These are phyloP conservation scores for Kuschelorhynchus macadamiae DNA, from an alignment of 2,888 invertebrate genomes.

Conservation along the genomic window DNA sequence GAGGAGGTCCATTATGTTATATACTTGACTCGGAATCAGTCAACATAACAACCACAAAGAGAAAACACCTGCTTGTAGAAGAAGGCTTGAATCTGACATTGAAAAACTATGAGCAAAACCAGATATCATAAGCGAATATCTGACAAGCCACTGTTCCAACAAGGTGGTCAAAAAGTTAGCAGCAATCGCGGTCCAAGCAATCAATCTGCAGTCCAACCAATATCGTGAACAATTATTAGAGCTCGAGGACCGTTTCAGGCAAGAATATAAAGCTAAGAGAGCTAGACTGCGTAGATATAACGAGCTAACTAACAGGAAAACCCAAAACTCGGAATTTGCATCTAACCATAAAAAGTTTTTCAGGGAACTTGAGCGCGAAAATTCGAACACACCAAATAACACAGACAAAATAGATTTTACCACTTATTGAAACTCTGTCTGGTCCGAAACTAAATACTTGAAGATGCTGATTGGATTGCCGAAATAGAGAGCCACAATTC, in stretches of 20 bases:
- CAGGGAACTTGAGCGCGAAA: too few relatives aligned
- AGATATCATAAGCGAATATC: not conserved
- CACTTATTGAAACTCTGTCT: too few relatives aligned
- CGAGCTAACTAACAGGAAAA: too few relatives aligned
- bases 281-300: conserved; percentile 3
- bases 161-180: not conserved
- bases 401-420: too few relatives aligned
- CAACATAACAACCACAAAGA: not conserved
- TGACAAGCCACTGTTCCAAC: not conserved
- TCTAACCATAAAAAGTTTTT: too few relatives aligned
- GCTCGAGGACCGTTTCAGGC: not conserved
- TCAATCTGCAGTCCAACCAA: not conserved
- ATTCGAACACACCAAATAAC: too few relatives aligned
- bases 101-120: not conserved
- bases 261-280: not conserved
- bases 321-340: not conserved
- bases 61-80: not conserved
- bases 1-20: not conserved
- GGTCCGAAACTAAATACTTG: too few relatives aligned
- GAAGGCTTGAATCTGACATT: not conserved
- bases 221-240: not conserved
- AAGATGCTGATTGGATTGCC: too few relatives aligned
- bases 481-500: too few relatives aligned
- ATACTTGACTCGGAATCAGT: not conserved
- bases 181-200: not conserved